Conservation (phyloP, 2,888 invertebrate genomes). For the Itoplectis maculator region DNA sequence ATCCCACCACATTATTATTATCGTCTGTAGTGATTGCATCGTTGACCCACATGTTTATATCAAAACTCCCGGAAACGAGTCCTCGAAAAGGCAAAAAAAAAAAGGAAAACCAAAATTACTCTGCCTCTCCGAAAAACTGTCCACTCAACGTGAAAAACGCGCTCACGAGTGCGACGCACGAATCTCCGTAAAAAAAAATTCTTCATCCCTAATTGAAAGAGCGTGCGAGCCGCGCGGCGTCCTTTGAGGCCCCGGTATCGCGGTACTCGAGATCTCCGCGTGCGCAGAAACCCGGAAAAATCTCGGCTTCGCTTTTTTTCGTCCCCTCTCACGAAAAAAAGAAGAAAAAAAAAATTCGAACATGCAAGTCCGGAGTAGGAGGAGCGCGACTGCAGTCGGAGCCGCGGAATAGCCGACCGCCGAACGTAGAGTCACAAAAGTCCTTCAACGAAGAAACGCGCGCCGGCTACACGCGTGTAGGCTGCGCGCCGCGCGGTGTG, state of each 20-base stretch:
- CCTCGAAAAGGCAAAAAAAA: not conserved
- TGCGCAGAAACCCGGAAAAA: slow-evolving; percentile 55
- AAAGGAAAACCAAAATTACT: not conserved
- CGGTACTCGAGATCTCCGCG: slow-evolving; percentile 28
- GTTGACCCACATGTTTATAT: not conserved
- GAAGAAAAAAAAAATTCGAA: not conserved
- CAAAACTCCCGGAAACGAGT: not conserved
- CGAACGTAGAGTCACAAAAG: slow-evolving; percentile 59
- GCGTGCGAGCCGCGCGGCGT: slow-evolving; percentile 39
- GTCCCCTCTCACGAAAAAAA: not conserved
- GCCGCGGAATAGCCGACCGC: slow-evolving; percentile 24
- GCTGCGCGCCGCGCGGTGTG: not conserved
- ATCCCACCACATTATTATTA: no score
- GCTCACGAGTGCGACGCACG: slow-evolving; percentile 41
- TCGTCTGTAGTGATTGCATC: no score
- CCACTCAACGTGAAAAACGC: slow-evolving; percentile 15
- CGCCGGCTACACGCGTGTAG: slow-evolving; percentile 2
- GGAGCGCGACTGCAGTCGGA: slow-evolving; percentile 19
- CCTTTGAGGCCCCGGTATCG: slow-evolving; percentile 7
- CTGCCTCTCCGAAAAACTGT: not conserved
- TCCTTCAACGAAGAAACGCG: slow-evolving; percentile 15
- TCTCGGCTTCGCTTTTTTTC: slow-evolving; percentile 7
- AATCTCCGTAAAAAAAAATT: slow-evolving; percentile 31
- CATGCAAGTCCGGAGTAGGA: slow-evolving; percentile 9
- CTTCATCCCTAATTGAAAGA: slow-evolving; percentile 63